These are phyloP conservation scores for Alethe diademata DNA, from an alignment of 2,113 vertebrate genomes.

Conservation along the genomic window DNA sequence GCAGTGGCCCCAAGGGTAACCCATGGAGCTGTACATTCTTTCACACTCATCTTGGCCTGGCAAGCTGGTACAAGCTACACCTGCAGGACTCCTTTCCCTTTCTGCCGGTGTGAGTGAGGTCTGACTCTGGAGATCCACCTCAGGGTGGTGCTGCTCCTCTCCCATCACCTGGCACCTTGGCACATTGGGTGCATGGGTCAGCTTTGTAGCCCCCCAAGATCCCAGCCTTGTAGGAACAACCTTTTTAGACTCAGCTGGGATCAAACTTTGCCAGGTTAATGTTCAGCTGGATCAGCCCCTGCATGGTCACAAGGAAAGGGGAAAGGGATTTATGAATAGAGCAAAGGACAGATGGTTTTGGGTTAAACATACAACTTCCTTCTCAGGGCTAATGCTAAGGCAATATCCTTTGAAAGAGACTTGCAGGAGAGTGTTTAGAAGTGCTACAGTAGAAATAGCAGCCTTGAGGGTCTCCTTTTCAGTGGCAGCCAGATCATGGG, in stretches of 20 bases:
- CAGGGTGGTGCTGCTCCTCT: not conserved
- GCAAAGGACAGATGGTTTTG: not conserved
- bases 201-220: not conserved
- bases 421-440: not conserved
- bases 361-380: not conserved
- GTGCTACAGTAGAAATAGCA: not conserved
- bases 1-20: not conserved
- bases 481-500: not conserved
- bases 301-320: not conserved
- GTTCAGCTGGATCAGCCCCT: not conserved
- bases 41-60: not conserved
- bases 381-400: not conserved
- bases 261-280: not conserved
- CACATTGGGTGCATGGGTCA: not conserved
- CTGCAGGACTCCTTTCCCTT: not conserved
- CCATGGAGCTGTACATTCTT: not conserved
- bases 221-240: not conserved
- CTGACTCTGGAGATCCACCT: not conserved
- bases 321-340: not conserved
- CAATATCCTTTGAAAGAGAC: not conserved
- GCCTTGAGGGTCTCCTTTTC: not conserved
- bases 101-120: not conserved
- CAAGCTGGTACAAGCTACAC: conserved; percentile 40
- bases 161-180: not conserved
- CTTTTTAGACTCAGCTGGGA: not conserved